Evolutionary conservation across 1,140 invertebrate genomes (phyloP).

Genomic region (Panulirus ornatus): DNA sequence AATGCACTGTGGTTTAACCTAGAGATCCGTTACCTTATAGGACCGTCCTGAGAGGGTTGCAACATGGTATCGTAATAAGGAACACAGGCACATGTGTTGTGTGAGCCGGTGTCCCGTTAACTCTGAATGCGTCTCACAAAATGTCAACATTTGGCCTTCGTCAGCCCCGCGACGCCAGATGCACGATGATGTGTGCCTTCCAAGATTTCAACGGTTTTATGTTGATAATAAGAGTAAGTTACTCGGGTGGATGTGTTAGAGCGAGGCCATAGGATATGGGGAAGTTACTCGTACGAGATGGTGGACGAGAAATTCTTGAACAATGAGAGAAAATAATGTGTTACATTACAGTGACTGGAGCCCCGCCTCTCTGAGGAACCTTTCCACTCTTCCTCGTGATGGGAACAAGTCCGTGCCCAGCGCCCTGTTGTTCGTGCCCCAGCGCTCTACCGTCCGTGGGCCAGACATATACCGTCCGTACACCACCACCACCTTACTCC

Average conservation of each 20-base stretch:
- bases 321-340: no score
- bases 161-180: neutral
- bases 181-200: slow-evolving; percentile 5
- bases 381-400: neutral
- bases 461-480: no score
- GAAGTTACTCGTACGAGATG: no score
- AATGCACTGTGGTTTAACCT: no score
- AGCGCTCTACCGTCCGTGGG: neutral
- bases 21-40: no score
- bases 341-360: neutral
- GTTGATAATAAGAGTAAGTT: no score
- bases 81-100: neutral
- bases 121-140: slow-evolving; percentile 45
- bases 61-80: neutral
- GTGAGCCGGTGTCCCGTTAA: slow-evolving; percentile 38
- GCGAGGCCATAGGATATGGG: no score
- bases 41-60: neutral
- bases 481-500: no score
- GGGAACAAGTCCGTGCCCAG: neutral
- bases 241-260: no score
- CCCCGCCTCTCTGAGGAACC: neutral
- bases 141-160: slow-evolving; percentile 58
- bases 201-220: no score
- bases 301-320: no score
- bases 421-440: neutral